These are phyloP conservation scores for Zygaena filipendulae DNA, from an alignment of 2,888 invertebrate species.

Conservation along the genomic window DNA sequence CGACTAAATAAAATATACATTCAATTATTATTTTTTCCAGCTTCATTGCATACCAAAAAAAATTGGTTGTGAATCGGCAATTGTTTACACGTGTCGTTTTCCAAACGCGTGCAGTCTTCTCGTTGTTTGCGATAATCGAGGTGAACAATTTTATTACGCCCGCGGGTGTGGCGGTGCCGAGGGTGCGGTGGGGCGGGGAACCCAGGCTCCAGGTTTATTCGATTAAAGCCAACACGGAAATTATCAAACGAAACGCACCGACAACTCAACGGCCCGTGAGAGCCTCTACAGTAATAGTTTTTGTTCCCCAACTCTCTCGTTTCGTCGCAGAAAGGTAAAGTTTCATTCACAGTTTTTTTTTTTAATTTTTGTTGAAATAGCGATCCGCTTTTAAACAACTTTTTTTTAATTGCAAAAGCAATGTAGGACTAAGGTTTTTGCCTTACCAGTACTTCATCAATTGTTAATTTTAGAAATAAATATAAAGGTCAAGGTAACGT, in stretches of 20 bases:
- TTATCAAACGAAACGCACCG: conserved; percentile 65
- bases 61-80: too few species aligned
- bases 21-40: too few species aligned
- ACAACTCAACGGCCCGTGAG: conserved; percentile 56
- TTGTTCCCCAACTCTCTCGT: conserved; percentile 48
- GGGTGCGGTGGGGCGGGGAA: conserved; percentile 13
- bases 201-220: conserved; percentile 40
- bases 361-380: too few species aligned
- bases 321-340: conserved; percentile 40
- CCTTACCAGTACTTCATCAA: too few species aligned
- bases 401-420: too few species aligned
- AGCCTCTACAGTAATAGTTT: conserved; percentile 61
- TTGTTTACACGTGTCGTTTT: conserved; percentile 11
- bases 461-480: too few species aligned
- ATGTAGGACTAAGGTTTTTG: too few species aligned
- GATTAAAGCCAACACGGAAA: conserved; percentile 63
- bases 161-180: conserved; percentile 22
- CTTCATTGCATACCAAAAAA: too few species aligned
- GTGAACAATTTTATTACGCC: conserved; percentile 32
- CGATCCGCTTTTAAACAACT: too few species aligned
- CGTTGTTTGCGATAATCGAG: conserved; percentile 12
- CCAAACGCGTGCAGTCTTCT: too few species aligned
- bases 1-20: too few species aligned
- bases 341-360: conserved; percentile 21
- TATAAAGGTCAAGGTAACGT: too few species aligned